Evolutionary conservation across 2,888 invertebrate species (phyloP).

Genomic region (Drosophila rubida): DNA sequence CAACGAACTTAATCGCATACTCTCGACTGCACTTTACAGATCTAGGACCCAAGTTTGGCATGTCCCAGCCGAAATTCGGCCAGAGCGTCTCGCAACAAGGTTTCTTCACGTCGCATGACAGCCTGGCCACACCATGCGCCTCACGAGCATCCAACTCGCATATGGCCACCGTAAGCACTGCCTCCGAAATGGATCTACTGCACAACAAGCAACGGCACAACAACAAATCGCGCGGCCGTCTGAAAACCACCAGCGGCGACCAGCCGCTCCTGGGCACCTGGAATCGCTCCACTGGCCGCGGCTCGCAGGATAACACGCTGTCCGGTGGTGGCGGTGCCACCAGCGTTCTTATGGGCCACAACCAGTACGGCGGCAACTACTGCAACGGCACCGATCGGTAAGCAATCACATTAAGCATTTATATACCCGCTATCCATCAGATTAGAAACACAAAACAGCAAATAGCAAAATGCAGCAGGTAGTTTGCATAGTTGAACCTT

Average conservation of each 20-base stretch:
- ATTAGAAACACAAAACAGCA: too few relatives aligned
- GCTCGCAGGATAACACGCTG: constrained; percentile 86
- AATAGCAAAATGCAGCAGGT: too few relatives aligned
- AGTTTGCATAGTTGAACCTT: too few relatives aligned
- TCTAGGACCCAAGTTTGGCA: constrained; percentile 92
- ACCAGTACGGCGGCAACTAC: constrained; percentile 88
- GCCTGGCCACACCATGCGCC: constrained; percentile 89
- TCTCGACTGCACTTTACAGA: constrained; percentile 85
- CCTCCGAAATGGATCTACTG: constrained; percentile 90
- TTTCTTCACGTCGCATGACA: constrained; percentile 91
- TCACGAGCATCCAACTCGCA: constrained; percentile 87
- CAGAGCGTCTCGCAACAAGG: constrained; percentile 87
- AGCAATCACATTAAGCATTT: constrained; percentile 52
- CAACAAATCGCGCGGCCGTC: constrained; percentile 88
- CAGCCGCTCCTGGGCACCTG: constrained; percentile 91
- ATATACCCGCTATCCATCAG: too few relatives aligned
- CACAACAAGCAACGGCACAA: constrained; percentile 86
- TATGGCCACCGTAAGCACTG: constrained; percentile 86
- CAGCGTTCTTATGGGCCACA: constrained; percentile 85
- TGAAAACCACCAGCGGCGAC: constrained; percentile 87
- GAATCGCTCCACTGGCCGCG: constrained; percentile 86
- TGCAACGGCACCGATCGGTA: constrained; percentile 90
- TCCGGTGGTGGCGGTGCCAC: constrained; percentile 83
- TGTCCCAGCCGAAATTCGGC: constrained; percentile 86
- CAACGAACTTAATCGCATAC: neutral